Evolutionary conservation across 2,888 invertebrate genomes (phyloP), one percentile per base, ranked within the genome.

Genomic region (Agriotes lineatus): DNA sequence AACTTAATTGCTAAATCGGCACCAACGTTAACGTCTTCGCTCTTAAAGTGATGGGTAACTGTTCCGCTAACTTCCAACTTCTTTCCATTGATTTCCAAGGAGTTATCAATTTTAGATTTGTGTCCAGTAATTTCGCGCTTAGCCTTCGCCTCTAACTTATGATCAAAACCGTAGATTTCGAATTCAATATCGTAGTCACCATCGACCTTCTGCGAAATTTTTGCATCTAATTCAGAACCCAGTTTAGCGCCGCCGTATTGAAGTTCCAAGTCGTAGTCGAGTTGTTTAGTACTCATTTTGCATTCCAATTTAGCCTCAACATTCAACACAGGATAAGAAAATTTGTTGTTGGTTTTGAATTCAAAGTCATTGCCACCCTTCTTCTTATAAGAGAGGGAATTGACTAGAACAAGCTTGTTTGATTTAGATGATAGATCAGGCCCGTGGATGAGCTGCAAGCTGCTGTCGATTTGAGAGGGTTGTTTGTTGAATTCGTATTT

Each of bases 31-130:
- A 88, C 75, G 70, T 90, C 88, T 60, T 88, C 87, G 0, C 86
- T 84, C 74, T 86, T 86, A 2, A 85, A 80, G 58, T 85, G 87
- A 77, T 91, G 89, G 0, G 85, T 82, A 0, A 91, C 82, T 0
- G 87, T 86, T 52, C 90, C 89, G 22, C 88, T 88, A 0, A 90
- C 81, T 75, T 90, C 88, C 76, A 90, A 88, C 77, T 88, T 91
- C 57, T 89, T 89, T 9, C 89, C 86, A 48, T 88, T 88, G 12
- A 92, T 74, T 2, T 86, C 85, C 6, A 93, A 68, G 35, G 86
- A 86, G 75, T 90, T 89, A 42, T 87, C 86, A 42, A 90, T 86
- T 78, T 91, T 90, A 0, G 89, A 90, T 77, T 90, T 90, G 25
- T 87, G 82, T 0, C 86, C 87, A 0, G 87, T 79, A 1, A 90